Conservation (phyloP, 2,888 invertebrate genomes). For the Drosophila buzzatii region DNA sequence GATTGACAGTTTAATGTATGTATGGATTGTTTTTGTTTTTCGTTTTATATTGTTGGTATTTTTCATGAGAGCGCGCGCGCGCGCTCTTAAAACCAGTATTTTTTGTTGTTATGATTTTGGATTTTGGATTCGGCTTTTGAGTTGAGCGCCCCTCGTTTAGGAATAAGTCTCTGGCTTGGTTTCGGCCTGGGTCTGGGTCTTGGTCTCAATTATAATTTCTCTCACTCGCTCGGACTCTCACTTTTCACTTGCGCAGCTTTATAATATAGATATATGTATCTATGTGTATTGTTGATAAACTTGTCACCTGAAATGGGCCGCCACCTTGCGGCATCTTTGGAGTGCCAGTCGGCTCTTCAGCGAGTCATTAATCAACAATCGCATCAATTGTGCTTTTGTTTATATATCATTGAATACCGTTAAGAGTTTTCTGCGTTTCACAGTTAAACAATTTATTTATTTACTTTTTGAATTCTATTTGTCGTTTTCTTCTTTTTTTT, state of each 20-base stretch:
- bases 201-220: constrained; percentile 70
- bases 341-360: background rate
- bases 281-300: constrained; percentile 52
- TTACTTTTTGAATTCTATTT: constrained; percentile 17
- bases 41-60: constrained; percentile 7
- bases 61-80: background rate
- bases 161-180: constrained; percentile 14
- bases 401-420: constrained; percentile 7
- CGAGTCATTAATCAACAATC: constrained; percentile 1
- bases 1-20: constrained; percentile 60
- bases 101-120: constrained; percentile 24
- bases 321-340: constrained; percentile 42
- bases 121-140: constrained; percentile 6
- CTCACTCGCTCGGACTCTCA: constrained; percentile 74
- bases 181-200: constrained; percentile 32
- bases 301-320: constrained; percentile 51
- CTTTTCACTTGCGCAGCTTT: constrained; percentile 57
- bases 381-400: constrained; percentile 14
- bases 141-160: constrained; percentile 10
- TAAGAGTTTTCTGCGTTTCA: constrained; percentile 9
- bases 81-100: constrained; percentile 69
- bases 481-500: constrained; percentile 25
- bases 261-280: constrained; percentile 21
- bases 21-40: constrained; percentile 38
- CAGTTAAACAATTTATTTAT: constrained; percentile 38